Evolutionary conservation across 1,140 invertebrate genomes (phyloP), one percentile per base, ranked within the genome.

Genomic region (Papilio glaucus): DNA sequence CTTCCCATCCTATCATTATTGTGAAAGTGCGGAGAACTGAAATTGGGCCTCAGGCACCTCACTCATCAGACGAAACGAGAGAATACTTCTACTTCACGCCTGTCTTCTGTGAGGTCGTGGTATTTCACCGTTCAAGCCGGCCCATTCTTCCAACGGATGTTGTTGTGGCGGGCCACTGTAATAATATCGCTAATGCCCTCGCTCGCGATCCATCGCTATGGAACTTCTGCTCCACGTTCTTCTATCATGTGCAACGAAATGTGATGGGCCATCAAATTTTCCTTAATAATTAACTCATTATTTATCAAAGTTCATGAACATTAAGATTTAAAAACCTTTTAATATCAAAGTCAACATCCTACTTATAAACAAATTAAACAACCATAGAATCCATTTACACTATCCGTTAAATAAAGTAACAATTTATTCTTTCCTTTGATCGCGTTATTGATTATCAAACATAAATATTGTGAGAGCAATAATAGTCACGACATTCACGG

Each of bases 391-490:
- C 62, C 69, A 71, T 75, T 69, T 71, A 75, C 33, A 71, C 68
- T 61, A 71, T 39, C 33, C 69, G 62, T 41, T 67, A 39, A 67
- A 72, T 67, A 67, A 72, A 65, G 71, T 60, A 53, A 72, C 63
- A 72, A 72, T 67, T 67, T 67, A 53, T 72, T 67, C 61, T 12
- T 72, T 21, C 45, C 7, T 39, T 53, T 21, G 61, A 69, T 69
- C 53, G n/a, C 45, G 12, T 67, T 67, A 69, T 69, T 69, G 67
- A 69, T 69, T 67, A 72, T 57, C 45, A 12, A 45, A 63, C 61
- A 53, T 67, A 67, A 72, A 72, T 72, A 72, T 60, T 72, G 62
- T 72, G 72, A 65, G 41, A 33, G 15, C 29, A 29, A 67, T 72
- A 67, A 72, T 53, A 72, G 18, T 42, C 33, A 33, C 29, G 71